Base-by-base conservation (phyloP, 1,140 invertebrate species). In the Apis dorsata region DNA sequence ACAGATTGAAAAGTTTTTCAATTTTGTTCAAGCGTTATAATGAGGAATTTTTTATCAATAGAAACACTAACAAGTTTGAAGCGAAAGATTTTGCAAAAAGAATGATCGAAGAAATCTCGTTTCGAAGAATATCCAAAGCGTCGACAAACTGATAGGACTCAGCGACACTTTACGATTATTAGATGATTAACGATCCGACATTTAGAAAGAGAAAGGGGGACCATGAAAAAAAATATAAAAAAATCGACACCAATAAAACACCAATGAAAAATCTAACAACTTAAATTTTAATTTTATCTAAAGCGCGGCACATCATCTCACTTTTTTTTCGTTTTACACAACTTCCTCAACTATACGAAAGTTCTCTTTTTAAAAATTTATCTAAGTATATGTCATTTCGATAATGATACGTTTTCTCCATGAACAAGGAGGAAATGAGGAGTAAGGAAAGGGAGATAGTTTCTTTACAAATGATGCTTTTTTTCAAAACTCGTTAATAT, bases 141-240 rank as follows among this genome's bases (percentile, higher is more conserved):
- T 4, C 21, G 28, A 19, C 4, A 11, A 44, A 55, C 0, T 15
- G 65, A 17, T 24, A 9, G 66, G 62, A 53, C 21, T 17, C 34
- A 8, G n/a, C 57, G 44, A 76, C 34, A 1, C 8, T 21, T 80
- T 17, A 51, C 21, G n/a, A 63, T 10, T 34, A 24, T 28, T 72
- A 57, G 28, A 55, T 59, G 21, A 72, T 80, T 53, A 71, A 78
- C 49, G 17, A 70, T 70, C 70, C 15, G n/a, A 68, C 24, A n/a
- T 68, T 78, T 17, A 34, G 66, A 79, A 51, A 62, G 51, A 81
- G 73, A 78, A 83, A 65, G 51, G 63, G 66, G 55, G 65, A 72
- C n/a, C 24, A 12, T 19, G 76, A 63, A n/a, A 51, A 44, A 44
- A 44, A 73, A 53, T 59, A 73, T 34, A 72, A 60, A 83, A 72